Evolutionary conservation across 2,797 vertebrate genomes (phyloP).

Genomic region (Aplochiton taeniatus): DNA sequence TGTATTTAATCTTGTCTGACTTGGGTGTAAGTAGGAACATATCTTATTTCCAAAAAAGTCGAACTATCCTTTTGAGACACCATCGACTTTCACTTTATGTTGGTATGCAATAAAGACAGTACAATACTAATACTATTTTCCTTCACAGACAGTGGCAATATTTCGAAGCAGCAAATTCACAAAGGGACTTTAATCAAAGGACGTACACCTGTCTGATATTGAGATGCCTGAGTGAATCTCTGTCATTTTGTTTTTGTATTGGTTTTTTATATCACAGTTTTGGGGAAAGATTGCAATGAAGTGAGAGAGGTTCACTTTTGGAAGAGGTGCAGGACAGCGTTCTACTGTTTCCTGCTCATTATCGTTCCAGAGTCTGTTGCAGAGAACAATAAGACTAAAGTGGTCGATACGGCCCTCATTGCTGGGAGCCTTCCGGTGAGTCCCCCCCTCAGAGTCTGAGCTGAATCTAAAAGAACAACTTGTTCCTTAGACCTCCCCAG

Average conservation of each 20-base stretch:
- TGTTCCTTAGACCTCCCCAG: constrained; percentile 54
- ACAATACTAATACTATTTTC: constrained; percentile 10
- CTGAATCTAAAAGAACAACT: constrained; percentile 48
- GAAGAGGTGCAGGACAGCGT: constrained; percentile 14
- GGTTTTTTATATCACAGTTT: constrained; percentile 42
- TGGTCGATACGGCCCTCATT: constrained; percentile 56
- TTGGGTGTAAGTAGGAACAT: too few species aligned
- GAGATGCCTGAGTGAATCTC: constrained; percentile 42
- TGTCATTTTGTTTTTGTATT: constrained; percentile 28
- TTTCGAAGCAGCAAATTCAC: constrained; percentile 39
- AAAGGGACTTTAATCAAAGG: constrained; percentile 52
- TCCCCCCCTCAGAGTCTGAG: constrained; percentile 37
- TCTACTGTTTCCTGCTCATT: constrained; percentile 41
- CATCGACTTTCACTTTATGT: not conserved
- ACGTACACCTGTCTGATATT: constrained; percentile 44
- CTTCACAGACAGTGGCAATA: constrained; percentile 27
- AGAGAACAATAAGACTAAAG: constrained; percentile 45
- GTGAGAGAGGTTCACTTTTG: constrained; percentile 32
- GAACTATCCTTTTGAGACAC: too few species aligned
- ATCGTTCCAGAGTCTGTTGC: constrained; percentile 37
- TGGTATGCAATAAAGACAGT: not conserved
- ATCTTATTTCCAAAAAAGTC: too few species aligned
- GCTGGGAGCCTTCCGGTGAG: constrained; percentile 40
- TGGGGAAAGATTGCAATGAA: constrained; percentile 20
- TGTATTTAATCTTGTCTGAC: too few species aligned